Evolutionary conservation across 2,797 vertebrate species (phyloP), one percentile per base, ranked within the genome.

Genomic region (Pangasius larnaudii): DNA sequence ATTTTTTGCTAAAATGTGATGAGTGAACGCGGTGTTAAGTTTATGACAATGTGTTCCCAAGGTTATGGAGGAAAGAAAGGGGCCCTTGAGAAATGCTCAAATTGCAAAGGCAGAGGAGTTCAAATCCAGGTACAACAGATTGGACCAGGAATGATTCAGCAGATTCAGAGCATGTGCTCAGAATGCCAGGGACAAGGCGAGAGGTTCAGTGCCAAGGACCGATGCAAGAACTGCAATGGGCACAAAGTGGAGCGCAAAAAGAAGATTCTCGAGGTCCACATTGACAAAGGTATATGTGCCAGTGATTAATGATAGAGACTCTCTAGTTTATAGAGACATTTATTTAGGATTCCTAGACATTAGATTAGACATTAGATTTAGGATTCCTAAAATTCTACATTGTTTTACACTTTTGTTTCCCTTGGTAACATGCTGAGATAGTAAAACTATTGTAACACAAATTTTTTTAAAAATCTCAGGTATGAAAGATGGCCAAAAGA

Each of bases 71-170:
- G 98, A 42, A 99, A 99, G 92, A 98, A 97, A 93, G 98, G 98
- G 6, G 89, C 97, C 0, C 75, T 98, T 90, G 97, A 99, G 91
- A 99, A 98, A 92, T 99, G 99, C 75, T 95, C 96, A 0, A 93
- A 92, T 7, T 99, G 99, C 93, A 99, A 99, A 95, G 98, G 99
- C 88, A 96, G 97, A 89, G 98, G 99, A 0, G 94, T 99, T 86
- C 97, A 98, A 93, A 91, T 99, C 46, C 95, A 96, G 72, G 96
- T 99, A 42, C 98, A 99, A 91, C 98, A 99, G 94, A 97, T 99
- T 0, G 98, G 98, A 46, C 99, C 98, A 0, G 98, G 98, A 85
- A 98, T 99, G 98, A 97, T 99, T 79, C 98, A 99, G 92, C 98
- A 99, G 95, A 98, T 97, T 86, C 98, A 99, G 85, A 98, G 97